phyloP scores from a whole-genome alignment of 2,888 invertebrate species.

The Sesamia inferens region DNA sequence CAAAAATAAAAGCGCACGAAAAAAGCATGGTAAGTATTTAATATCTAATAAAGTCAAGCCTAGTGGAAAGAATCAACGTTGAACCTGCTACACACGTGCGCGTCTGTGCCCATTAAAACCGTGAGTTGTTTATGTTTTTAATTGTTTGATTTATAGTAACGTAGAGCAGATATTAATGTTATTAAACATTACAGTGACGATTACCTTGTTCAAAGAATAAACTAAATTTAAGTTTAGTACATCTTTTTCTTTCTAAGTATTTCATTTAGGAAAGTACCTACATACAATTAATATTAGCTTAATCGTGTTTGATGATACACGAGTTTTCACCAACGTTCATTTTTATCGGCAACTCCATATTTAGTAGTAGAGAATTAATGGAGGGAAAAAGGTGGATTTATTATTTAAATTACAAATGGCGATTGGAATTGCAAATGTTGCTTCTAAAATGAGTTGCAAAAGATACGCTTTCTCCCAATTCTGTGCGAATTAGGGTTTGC shows the following conservation, averaged over 20 bases:
- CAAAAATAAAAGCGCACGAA: neutral
- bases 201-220: too few relatives aligned
- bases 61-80: neutral
- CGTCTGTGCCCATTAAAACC: neutral
- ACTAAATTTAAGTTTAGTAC: too few relatives aligned
- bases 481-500: constrained; percentile 12
- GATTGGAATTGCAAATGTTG: neutral
- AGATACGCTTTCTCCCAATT: constrained; percentile 13
- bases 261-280: too few relatives aligned
- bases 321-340: neutral
- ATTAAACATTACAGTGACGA: too few relatives aligned
- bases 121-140: constrained; percentile 9
- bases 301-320: neutral
- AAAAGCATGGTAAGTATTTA: neutral
- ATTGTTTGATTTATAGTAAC: constrained; percentile 19
- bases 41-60: too few relatives aligned
- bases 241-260: too few relatives aligned
- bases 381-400: neutral
- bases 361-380: neutral
- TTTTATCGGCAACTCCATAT: neutral
- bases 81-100: neutral
- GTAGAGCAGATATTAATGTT: constrained; percentile 13
- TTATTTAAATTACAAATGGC: constrained; percentile 21
- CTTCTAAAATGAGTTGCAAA: neutral
- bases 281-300: too few relatives aligned